Conservation (phyloP, 1,140 invertebrate species). For the Copidosoma floridanum region DNA sequence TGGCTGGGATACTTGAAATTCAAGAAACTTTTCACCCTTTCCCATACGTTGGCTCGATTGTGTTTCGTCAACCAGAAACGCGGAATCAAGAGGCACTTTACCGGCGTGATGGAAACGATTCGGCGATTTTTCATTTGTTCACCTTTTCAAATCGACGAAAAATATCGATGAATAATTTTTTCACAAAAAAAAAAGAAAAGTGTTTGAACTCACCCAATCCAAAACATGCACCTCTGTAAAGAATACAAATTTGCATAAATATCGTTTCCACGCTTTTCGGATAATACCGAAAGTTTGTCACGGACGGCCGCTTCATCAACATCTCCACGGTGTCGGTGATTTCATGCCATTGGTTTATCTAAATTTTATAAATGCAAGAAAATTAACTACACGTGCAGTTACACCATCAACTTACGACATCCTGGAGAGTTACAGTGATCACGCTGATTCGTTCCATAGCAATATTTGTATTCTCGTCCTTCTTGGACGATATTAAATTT, state of each 20-base stretch:
- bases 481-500: background rate
- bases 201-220: conserved; percentile 42
- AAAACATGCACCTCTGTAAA: conserved; percentile 47
- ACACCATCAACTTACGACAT: conserved; percentile 38
- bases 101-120: conserved; percentile 58
- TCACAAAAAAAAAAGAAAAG: too few relatives aligned
- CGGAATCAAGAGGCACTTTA: conserved; percentile 62
- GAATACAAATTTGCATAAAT: conserved; percentile 49
- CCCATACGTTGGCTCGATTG: conserved; percentile 66
- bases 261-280: conserved; percentile 38
- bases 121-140: conserved; percentile 63
- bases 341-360: conserved; percentile 47
- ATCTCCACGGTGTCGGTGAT: conserved; percentile 42
- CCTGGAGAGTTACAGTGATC: conserved; percentile 41
- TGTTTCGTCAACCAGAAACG: conserved; percentile 63
- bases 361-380: too few relatives aligned
- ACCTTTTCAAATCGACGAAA: too few relatives aligned
- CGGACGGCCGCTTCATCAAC: conserved; percentile 41
- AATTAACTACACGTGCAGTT: too few relatives aligned
- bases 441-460: conserved; percentile 39
- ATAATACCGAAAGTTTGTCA: conserved; percentile 33
- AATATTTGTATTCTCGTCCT: conserved; percentile 11
- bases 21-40: conserved; percentile 61
- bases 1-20: conserved; percentile 61
- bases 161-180: too few relatives aligned